Evolutionary conservation across 1,140 invertebrate species (phyloP).

Genomic region (Bombus balteatus): DNA sequence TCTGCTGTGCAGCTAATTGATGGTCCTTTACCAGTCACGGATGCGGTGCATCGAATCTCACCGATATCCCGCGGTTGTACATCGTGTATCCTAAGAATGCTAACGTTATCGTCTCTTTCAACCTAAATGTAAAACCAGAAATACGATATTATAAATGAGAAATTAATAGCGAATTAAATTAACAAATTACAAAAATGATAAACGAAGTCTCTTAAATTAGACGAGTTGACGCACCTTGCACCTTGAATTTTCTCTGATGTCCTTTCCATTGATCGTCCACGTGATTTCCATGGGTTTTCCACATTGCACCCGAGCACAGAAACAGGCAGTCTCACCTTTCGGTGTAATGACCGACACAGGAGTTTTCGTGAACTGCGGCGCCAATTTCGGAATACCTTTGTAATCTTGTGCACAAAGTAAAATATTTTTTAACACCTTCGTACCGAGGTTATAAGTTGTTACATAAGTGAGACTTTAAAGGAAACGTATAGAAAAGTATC

Average conservation of each 20-base stretch:
- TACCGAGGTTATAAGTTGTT: neutral
- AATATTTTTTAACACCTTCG: neutral
- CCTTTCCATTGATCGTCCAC: slow-evolving; percentile 81
- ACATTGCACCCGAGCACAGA: slow-evolving; percentile 78
- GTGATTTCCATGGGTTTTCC: slow-evolving; percentile 72
- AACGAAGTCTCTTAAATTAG: neutral
- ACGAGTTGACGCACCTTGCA: slow-evolving; percentile 72
- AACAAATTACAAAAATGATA: neutral
- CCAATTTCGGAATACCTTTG: slow-evolving; percentile 65
- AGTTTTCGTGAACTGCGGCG: slow-evolving; percentile 78
- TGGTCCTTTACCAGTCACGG: slow-evolving; percentile 59
- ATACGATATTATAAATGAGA: neutral
- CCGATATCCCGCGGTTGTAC: slow-evolving; percentile 83
- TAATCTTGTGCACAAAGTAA: slow-evolving; percentile 60
- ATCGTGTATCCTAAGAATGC: slow-evolving; percentile 83
- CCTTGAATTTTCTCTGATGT: slow-evolving; percentile 69
- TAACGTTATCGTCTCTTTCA: slow-evolving; percentile 82
- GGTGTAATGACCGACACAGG: slow-evolving; percentile 76
- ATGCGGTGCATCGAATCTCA: slow-evolving; percentile 78
- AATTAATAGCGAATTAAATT: neutral
- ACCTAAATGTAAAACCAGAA: slow-evolving; percentile 70
- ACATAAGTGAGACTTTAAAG: too few species aligned
- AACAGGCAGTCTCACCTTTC: slow-evolving; percentile 77
- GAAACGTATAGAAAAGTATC: too few species aligned
- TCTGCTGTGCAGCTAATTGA: slow-evolving; percentile 71